phyloP scores from a whole-genome alignment of 2,888 invertebrate species.

The Acleris emargana region DNA sequence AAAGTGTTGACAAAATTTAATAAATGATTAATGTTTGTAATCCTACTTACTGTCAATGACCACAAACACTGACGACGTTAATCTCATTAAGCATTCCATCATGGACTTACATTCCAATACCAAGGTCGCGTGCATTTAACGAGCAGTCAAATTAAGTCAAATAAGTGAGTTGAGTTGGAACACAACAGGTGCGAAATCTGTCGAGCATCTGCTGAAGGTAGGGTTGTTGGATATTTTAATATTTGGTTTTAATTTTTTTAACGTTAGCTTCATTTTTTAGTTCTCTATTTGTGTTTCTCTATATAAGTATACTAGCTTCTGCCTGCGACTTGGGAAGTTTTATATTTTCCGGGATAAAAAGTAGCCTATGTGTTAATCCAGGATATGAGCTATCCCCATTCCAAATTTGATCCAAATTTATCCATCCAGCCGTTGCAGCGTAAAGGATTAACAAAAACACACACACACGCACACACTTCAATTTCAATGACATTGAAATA shows the following conservation, averaged over 20 bases:
- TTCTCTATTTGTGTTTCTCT: no score
- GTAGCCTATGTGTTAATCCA: no score
- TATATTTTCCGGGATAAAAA: no score
- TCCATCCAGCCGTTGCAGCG: no score
- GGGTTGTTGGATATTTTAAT: slow-evolving; percentile 6
- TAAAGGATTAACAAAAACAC: no score
- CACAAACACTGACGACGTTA: neutral
- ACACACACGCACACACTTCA: no score
- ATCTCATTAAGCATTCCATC: slow-evolving; percentile 6
- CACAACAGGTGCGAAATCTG: slow-evolving; percentile 20
- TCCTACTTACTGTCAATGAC: neutral
- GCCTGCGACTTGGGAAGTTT: no score
- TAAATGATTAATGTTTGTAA: neutral
- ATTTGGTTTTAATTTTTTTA: neutral
- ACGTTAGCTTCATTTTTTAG: neutral
- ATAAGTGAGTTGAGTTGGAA: neutral
- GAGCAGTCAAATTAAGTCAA: slow-evolving; percentile 17
- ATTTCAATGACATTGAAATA: no score
- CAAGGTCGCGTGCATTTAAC: slow-evolving; percentile 16
- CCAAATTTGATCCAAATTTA: no score
- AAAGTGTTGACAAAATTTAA: no score
- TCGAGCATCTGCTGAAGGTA: slow-evolving; percentile 4
- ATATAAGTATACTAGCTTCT: no score
- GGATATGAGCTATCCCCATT: no score
- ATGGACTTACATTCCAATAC: neutral